These are phyloP conservation scores for Nemopilema nomurai DNA, from an alignment of 30 jellyfish, hydroid and myxozoan genomes.

Conservation along the genomic window DNA sequence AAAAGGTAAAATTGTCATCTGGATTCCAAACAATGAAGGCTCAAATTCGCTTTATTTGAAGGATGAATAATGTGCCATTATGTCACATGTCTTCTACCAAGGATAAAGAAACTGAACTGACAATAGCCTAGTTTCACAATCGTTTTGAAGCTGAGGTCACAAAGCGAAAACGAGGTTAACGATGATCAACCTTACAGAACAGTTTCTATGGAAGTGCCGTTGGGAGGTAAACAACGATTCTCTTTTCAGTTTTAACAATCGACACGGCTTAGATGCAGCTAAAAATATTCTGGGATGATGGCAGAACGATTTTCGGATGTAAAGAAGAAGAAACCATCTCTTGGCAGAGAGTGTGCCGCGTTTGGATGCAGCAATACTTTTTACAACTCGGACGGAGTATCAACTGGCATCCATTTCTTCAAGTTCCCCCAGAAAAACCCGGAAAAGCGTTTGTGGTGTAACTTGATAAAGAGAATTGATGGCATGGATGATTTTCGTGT, in stretches of 20 bases:
- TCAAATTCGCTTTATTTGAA: too few relatives aligned
- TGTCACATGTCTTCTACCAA: too few relatives aligned
- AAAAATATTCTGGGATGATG: background rate
- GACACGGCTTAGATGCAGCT: background rate
- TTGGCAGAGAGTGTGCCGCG: background rate
- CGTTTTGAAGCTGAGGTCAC: background rate
- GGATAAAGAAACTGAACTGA: too few relatives aligned
- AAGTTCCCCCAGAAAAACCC: constrained; percentile 4
- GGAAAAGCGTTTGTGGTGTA: constrained; percentile 7
- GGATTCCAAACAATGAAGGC: background rate
- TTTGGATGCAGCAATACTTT: background rate
- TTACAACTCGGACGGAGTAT: background rate
- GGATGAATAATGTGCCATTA: too few relatives aligned
- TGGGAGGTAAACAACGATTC: background rate
- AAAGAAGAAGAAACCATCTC: background rate
- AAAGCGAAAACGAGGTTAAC: background rate
- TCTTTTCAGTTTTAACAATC: background rate
- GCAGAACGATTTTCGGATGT: background rate
- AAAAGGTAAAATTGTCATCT: background rate
- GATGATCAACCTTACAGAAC: background rate
- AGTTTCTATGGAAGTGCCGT: background rate
- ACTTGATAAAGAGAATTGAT: constrained; percentile 6
- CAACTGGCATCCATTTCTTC: constrained; percentile 2
- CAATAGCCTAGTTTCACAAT: background rate
- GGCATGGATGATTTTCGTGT: constrained; percentile 3